Base-by-base conservation (phyloP, 2,797 vertebrate genomes). In the Bryconaethiops microstoma region DNA sequence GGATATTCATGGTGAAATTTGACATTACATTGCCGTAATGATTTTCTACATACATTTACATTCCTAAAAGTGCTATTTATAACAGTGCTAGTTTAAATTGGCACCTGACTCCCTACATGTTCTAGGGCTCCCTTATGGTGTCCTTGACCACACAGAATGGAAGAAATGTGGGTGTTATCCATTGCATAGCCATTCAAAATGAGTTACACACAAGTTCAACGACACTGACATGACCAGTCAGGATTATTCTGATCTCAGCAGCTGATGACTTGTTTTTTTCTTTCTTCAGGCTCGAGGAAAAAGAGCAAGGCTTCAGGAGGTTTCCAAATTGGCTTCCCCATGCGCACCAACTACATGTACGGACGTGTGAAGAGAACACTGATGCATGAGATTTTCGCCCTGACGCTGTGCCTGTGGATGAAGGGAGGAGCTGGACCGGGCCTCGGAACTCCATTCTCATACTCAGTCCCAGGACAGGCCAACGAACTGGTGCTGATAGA, bases 401-500 rank as follows among this genome's bases (percentile, higher is more conserved):
- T 96, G 75, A 95, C 95, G 0, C 82, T 96, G 87, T 97, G 96
- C 78, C 88, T 96, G n/a, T 95, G 95, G 95, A 90, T 97, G 57
- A 95, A 95, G 68, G 91, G 92, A 0, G 94, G 91, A 4, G 84
- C 86, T 0, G 93, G 91, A 1, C 91, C 91, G 0, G 91, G 94
- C 1, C 85, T 96, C 42, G 96, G 96, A 21, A 96, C 96, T 0
- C 96, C 96, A 0, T 95, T 97, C 82, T 96, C 96, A 10, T 97
- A 97, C 89, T 95, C 96, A 0, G 95, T 94, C 0, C 95, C 95
- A 0, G 95, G 94, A 60, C 96, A 96, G 87, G 90, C 95, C 64
- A 97, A 97, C 2, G 95, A 97, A 68, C 87, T 96, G 83, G 95
- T 96, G 79, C 94, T 97, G 65, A 96, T 96, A 0, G 95, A 96